Base-by-base conservation (phyloP, 2,797 vertebrate genomes). In the Syndactyla subalaris region DNA sequence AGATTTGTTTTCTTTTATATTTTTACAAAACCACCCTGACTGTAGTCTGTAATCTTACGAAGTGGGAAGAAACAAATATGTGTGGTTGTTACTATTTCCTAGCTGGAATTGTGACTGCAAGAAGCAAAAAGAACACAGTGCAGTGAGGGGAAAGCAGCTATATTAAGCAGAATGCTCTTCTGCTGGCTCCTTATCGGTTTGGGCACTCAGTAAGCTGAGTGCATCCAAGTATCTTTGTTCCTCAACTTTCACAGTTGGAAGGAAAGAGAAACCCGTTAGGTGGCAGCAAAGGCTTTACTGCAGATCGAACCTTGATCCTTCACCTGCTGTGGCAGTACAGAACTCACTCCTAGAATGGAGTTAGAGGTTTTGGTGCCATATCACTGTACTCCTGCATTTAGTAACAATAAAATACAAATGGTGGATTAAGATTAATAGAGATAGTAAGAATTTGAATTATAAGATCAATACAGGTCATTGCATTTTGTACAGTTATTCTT, bases 241-340 rank as follows among this genome's bases (percentile, higher is more conserved):
- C 54, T 70, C 30, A 48, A 2, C 32, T 81, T 59, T 2, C 8
- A 12, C 55, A 45, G 36, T 85, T 70, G 7, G 2, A 65, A 61
- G 52, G 57, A 55, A 77, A 34, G 59, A 58, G 41, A 79, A 94
- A 34, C 49, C 95, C 96, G 84, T 88, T 73, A 95, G 96, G 79
- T 96, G 96, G 97, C 96, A 96, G 96, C 82, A 95, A 36, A 96
- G 93, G 32, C 77, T 92, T 96, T 88, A 9, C 59, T 81, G 65
- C 54, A 36, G 72, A 51, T 26, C 12, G 21, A 38, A 52, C 23
- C 2, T 68, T 68, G 7, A 29, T 83, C 38, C 7, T 41, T 92
- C 80, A 61, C 58, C 46, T 82, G 73, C 38, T 14, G 26, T 54
- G n/a, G n/a, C 58, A 18, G 72, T 70, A 18, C 17, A 10, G 19